Conservation (phyloP, 2,113 vertebrate genomes). For the Sardina pilchardus region DNA sequence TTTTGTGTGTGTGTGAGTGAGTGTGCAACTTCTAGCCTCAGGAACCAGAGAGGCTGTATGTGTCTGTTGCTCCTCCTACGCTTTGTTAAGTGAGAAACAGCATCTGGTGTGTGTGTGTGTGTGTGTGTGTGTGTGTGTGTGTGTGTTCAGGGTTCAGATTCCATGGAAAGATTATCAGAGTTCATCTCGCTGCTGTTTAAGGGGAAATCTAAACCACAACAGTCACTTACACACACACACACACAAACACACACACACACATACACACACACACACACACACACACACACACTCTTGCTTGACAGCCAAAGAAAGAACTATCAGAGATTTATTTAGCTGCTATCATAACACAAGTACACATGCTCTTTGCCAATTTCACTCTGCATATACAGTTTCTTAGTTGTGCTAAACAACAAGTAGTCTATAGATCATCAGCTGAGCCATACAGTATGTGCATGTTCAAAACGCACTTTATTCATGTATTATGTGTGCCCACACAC, state of each 20-base stretch:
- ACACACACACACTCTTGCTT: background rate
- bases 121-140: constrained; percentile 12
- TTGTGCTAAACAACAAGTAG: background rate
- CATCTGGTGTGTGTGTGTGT: constrained; percentile 21
- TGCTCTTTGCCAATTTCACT: background rate
- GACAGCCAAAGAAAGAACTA: background rate
- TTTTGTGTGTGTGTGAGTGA: background rate
- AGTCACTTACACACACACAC: background rate
- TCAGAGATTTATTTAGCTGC: background rate
- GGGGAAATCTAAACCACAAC: background rate
- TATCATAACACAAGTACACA: background rate
- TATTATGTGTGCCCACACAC: background rate
- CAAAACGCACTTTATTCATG: background rate
- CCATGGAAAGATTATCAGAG: background rate
- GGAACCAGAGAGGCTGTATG: background rate
- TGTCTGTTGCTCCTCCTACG: background rate
- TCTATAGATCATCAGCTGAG: background rate
- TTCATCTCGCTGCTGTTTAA: background rate
- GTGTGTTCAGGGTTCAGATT: background rate
- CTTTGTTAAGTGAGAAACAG: background rate
- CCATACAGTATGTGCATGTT: background rate
- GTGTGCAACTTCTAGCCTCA: background rate
- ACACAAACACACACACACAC: background rate
- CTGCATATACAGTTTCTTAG: background rate
- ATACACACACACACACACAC: background rate